Conservation (phyloP, 2,113 vertebrate species). For the Leptosomus discolor region DNA sequence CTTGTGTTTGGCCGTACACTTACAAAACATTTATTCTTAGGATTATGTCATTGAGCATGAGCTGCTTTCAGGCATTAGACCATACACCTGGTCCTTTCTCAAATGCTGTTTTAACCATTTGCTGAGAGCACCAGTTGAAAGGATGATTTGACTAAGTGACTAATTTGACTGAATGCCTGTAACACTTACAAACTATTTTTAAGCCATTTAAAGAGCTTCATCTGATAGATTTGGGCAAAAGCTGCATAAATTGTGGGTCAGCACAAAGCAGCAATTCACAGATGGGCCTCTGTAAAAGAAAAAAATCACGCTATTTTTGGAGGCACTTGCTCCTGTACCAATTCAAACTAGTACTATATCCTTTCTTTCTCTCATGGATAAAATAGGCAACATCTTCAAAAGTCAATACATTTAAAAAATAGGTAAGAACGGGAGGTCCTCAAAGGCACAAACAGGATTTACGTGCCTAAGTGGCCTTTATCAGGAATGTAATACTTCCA, state of each 20-base stretch:
- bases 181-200: slow-evolving; percentile 55
- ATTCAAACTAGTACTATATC: background rate
- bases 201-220: background rate
- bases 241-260: slow-evolving; percentile 40
- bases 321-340: background rate
- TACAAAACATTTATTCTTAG: slow-evolving; percentile 57
- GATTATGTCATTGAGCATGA: slow-evolving; percentile 54
- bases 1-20: slow-evolving; percentile 44
- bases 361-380: background rate
- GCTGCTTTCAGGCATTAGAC: slow-evolving; percentile 48
- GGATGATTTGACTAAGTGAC: slow-evolving; percentile 58
- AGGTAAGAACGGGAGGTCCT: background rate
- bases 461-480: background rate
- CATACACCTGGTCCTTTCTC: slow-evolving; percentile 45
- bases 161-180: slow-evolving; percentile 42
- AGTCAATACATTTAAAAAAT: background rate
- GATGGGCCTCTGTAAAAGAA: background rate
- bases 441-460: background rate
- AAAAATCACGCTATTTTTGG: background rate
- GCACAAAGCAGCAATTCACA: slow-evolving; percentile 44
- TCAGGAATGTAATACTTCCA: background rate
- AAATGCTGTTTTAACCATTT: slow-evolving; percentile 51
- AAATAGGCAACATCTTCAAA: background rate
- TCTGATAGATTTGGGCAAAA: slow-evolving; percentile 25
- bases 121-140: slow-evolving; percentile 55